phyloP scores from a whole-genome alignment of 2,888 invertebrate species.

The Acanthosoma haemorrhoidale region DNA sequence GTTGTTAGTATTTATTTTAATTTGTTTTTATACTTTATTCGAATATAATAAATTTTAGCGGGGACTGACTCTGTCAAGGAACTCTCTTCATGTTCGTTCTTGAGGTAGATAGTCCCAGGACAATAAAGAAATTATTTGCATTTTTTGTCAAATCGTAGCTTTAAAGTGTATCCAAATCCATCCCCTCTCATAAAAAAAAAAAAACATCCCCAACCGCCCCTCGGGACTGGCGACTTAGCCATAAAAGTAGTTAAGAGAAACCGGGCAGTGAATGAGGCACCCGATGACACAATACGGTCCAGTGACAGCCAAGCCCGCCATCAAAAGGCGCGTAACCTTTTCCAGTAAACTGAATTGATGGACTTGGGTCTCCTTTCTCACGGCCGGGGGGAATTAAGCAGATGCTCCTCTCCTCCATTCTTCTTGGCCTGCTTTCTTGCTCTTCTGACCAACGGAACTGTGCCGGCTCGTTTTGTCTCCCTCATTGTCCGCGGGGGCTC shows the following conservation, averaged over 20 bases:
- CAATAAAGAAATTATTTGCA: no score
- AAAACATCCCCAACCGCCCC: background rate
- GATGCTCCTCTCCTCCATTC: conserved; percentile 16
- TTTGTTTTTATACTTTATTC: no score
- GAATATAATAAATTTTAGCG: no score
- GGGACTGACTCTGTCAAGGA: no score
- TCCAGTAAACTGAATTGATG: conserved; percentile 26
- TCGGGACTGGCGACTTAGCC: background rate
- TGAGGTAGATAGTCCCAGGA: no score
- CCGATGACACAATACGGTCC: background rate
- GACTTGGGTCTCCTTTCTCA: conserved; percentile 1
- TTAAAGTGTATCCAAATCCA: no score
- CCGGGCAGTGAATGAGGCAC: no score
- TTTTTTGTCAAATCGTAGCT: no score
- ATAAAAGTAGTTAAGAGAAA: conserved; percentile 3
- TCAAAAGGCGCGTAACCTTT: conserved; percentile 23
- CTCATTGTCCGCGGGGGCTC: background rate
- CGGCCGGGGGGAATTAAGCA: conserved; percentile 20
- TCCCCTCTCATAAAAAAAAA: background rate
- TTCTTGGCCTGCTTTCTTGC: background rate
- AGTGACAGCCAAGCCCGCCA: background rate
- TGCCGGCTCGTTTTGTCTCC: background rate
- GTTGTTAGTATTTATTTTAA: no score
- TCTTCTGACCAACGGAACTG: conserved; percentile 16
- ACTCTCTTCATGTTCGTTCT: no score